Conservation (phyloP, 2,888 invertebrate species). For the Eretmocerus hayati region DNA sequence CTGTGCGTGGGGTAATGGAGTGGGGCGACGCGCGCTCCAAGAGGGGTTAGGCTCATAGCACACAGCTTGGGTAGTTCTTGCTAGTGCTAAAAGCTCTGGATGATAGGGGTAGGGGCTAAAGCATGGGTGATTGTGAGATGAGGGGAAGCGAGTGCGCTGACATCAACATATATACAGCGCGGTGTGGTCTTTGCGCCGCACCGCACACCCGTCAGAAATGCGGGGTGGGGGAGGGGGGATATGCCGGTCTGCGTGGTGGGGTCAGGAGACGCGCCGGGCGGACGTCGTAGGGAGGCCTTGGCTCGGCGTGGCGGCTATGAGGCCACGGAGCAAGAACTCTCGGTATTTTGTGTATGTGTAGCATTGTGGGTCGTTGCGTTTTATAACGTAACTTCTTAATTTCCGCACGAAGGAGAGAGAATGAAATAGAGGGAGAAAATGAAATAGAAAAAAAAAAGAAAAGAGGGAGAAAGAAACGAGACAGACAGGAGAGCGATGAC, state of each 20-base stretch:
- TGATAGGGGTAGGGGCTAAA: no score
- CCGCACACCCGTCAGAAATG: no score
- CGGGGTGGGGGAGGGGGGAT: background rate
- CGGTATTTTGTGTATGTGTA: no score
- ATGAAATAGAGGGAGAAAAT: constrained; percentile 21
- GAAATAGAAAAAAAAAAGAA: background rate
- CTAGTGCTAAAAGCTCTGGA: no score
- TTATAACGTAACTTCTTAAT: constrained; percentile 42
- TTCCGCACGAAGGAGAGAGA: constrained; percentile 28
- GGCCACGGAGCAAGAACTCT: constrained; percentile 37
- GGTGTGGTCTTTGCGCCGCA: no score
- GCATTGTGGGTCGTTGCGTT: constrained; percentile 45
- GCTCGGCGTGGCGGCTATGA: background rate
- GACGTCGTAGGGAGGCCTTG: background rate
- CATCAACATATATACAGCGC: no score
- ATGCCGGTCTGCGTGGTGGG: constrained; percentile 6
- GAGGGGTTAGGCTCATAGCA: no score
- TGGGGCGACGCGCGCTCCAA: no score
- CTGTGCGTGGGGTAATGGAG: no score
- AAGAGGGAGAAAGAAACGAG: background rate
- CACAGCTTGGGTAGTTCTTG: no score
- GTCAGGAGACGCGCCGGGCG: constrained; percentile 1
- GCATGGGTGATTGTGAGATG: no score
- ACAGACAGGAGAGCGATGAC: background rate
- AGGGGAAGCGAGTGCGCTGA: no score